Base-by-base conservation (phyloP, 1,140 invertebrate species). In the Protaetia brevitarsis region DNA sequence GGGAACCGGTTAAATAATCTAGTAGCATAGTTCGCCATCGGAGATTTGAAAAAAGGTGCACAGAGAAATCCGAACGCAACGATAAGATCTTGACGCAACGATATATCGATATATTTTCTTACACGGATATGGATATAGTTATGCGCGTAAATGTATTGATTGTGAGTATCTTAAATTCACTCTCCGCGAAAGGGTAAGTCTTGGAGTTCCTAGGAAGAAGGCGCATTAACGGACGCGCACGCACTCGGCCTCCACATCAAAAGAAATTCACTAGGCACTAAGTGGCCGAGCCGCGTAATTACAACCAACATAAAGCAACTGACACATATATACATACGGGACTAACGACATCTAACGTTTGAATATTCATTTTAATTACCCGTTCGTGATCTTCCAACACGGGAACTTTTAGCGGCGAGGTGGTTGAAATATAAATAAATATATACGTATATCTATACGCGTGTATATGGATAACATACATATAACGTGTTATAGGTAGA, bases 281-380 rank as follows among this genome's bases (percentile, higher is more conserved):
- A 37, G n/a, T n/a, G n/a, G n/a, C n/a, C n/a, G n/a, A 21, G 6
- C 41, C 3, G 13, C 19, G 41, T 45, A 45, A 45, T 45, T 45
- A 45, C 41, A 16, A 21, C 41, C 23, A 45, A 45, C 13, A 45
- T 45, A 45, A 45, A 45, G 23, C 41, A 45, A 45, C 41, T 16
- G 41, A 8, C 41, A 45, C 41, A 13, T 45, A 10, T 45, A 4
- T 23, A 45, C 13, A 23, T 13, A 19, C 10, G 16, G 41, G n/a
- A n/a, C 13, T 45, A 45, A 45, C 41, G 41, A 45, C 41, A 45
- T 45, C 41, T 45, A 45, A 45, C 16, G 41, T 45, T 45, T 45
- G 41, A 45, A 45, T 45, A 45, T 45, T 45, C 41, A 23, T 45
- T 45, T 45, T 45, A 45, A 45, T 45, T 45, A 45, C 41, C 4